A percentile compares a stretch with the other conserved stretches of the same genome.
These are phyloP conservation scores for chimpanzee (Pan troglodytes) DNA, from an alignment of 2,113 vertebrate species.

Conservation along the genomic window NHGRI_mPanTro3-v2.1_pri NC_072402.2:83595001-83595500, in stretches of 20 bases:
- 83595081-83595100: slow-evolving; percentile 1
- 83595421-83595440: neutral
- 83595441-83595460: neutral
- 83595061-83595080: slow-evolving; percentile 21
- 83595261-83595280: neutral
- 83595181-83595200: neutral
- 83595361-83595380: neutral
- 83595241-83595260: slow-evolving; percentile 25
- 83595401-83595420: neutral
- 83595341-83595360: neutral
- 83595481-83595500: neutral
- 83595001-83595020: neutral
- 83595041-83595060: neutral
- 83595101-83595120: slow-evolving; percentile 23
- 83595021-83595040: slow-evolving; percentile 2
- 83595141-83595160: slow-evolving; percentile 24
- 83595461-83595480: neutral
- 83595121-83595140: neutral
- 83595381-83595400: neutral
- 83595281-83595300: neutral
- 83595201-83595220: neutral
- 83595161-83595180: neutral
- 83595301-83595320: neutral
- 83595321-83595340: neutral
- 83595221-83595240: neutral